phyloP scores from a whole-genome alignment of 2,888 invertebrate genomes.

The Boloria euphrosyne region DNA sequence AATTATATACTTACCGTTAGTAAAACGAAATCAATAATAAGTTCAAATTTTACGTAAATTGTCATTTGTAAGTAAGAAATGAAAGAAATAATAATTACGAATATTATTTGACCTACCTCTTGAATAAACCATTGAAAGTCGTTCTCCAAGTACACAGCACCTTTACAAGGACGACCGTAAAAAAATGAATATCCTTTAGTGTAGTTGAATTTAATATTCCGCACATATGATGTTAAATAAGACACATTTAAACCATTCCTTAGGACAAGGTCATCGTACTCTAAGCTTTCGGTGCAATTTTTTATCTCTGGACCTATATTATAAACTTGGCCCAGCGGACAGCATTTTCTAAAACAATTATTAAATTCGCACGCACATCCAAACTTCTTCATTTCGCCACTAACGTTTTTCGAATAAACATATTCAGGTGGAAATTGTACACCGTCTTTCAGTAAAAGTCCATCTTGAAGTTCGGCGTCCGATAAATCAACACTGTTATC shows the following conservation, averaged over 20 bases:
- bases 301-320: conserved; percentile 17
- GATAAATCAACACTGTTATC: conserved; percentile 56
- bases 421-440: conserved; percentile 52
- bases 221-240: conserved; percentile 45
- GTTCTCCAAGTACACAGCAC: conserved; percentile 49
- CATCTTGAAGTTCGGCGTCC: conserved; percentile 45
- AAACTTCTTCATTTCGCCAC: conserved; percentile 51
- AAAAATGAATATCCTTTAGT: conserved; percentile 49
- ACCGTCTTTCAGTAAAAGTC: conserved; percentile 49
- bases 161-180: conserved; percentile 48
- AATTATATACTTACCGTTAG: too few species aligned
- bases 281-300: conserved; percentile 46
- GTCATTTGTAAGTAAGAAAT: neutral
- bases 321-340: conserved; percentile 51
- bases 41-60: too few species aligned
- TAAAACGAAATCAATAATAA: too few species aligned
- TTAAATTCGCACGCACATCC: conserved; percentile 63
- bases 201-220: conserved; percentile 45
- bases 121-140: conserved; percentile 56
- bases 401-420: conserved; percentile 53
- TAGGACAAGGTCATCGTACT: conserved; percentile 47
- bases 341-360: conserved; percentile 68
- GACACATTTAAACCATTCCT: conserved; percentile 51
- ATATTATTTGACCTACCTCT: conserved; percentile 49
- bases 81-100: neutral